A percentile compares a stretch with the other conserved stretches of the same genome.
These are phyloP conservation scores for Colletes latitarsis DNA, from an alignment of 1,140 invertebrate species.

Conservation along the genomic window DNA sequence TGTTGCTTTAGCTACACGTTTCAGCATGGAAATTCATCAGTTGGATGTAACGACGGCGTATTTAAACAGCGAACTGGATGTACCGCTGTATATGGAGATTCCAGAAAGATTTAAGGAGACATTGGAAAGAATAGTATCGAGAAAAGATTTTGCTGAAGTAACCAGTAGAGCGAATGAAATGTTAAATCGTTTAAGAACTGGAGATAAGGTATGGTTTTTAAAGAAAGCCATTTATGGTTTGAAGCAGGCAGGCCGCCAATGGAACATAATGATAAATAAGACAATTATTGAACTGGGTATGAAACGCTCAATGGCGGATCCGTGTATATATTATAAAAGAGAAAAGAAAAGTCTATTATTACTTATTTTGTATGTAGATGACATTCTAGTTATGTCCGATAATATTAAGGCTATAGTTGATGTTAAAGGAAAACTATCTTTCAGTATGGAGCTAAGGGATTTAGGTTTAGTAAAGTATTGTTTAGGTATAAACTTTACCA, in stretches of 20 bases:
- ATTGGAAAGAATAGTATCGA: neutral
- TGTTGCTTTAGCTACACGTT: neutral
- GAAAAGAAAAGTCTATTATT: neutral
- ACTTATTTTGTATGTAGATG: neutral
- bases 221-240: slow-evolving; percentile 20
- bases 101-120: neutral
- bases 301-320: neutral
- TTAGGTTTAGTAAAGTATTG: neutral
- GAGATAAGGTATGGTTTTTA: neutral
- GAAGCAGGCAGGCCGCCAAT: slow-evolving; percentile 19
- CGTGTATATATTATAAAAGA: neutral
- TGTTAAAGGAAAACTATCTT: neutral
- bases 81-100: slow-evolving; percentile 15
- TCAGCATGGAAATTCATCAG: neutral
- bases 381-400: neutral
- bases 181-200: neutral
- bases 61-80: neutral
- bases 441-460: neutral
- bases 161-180: neutral
- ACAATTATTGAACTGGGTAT: neutral
- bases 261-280: slow-evolving; percentile 2
- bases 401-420: neutral
- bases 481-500: neutral
- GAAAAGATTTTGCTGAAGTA: neutral
- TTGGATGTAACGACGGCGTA: slow-evolving; percentile 23